Evolutionary conservation across 2,888 invertebrate genomes (phyloP).

Genomic region (Morpho helenor): DNA sequence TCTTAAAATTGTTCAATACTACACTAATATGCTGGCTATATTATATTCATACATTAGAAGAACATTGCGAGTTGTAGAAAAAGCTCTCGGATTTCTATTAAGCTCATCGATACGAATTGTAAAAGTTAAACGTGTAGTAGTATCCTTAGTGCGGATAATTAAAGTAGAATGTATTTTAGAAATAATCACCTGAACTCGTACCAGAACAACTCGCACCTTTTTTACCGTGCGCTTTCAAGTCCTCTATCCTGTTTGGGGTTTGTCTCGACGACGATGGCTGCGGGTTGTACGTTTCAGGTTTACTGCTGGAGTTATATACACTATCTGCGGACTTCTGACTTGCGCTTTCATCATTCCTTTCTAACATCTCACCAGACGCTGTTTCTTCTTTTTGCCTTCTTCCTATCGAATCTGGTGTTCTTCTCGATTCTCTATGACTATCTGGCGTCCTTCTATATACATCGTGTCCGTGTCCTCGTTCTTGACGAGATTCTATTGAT

Average conservation of each 20-base stretch:
- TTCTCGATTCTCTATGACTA: conserved; percentile 43
- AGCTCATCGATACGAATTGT: no score
- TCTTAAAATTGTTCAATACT: no score
- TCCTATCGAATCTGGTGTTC: conserved; percentile 58
- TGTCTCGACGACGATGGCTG: conserved; percentile 72
- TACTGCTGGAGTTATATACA: conserved; percentile 78
- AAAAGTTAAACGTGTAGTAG: no score
- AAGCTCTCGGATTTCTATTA: no score
- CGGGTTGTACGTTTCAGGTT: conserved; percentile 58
- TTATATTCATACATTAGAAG: no score
- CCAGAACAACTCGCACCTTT: conserved; percentile 77
- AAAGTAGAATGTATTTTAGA: neutral
- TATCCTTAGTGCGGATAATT: neutral
- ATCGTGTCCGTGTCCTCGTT: conserved; percentile 53
- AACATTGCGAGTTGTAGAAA: no score
- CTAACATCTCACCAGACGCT: conserved; percentile 39
- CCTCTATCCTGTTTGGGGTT: conserved; percentile 70
- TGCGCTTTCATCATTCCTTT: conserved; percentile 62
- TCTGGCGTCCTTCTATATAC: conserved; percentile 64
- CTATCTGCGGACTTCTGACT: conserved; percentile 77
- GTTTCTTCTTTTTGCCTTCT: conserved; percentile 59
- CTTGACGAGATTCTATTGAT: conserved; percentile 55
- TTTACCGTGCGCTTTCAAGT: conserved; percentile 65
- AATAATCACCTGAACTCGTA: conserved; percentile 76
- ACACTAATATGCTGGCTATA: no score